Evolutionary conservation across 2,888 invertebrate genomes (phyloP).

Genomic region (Stratiomys singularior): DNA sequence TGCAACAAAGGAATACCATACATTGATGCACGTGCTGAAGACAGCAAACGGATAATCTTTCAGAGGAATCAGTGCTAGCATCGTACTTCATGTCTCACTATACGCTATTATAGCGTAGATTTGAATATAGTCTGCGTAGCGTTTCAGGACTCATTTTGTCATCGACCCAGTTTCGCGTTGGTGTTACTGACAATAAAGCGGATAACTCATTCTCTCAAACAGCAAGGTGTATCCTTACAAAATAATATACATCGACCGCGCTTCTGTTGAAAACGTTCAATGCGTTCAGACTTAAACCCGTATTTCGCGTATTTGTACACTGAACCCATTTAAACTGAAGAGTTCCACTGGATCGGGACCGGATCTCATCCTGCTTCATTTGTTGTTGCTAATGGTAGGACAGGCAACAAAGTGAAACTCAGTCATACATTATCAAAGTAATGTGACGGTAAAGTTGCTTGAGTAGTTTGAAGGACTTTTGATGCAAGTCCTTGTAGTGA

Average conservation of each 20-base stretch:
- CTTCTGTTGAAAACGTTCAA: neutral
- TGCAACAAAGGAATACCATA: conserved; percentile 1
- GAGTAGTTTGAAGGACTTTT: neutral
- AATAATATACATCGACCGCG: neutral
- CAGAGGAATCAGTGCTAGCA: neutral
- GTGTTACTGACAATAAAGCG: neutral
- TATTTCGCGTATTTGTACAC: neutral
- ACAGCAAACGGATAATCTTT: conserved; percentile 16
- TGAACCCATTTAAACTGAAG: neutral
- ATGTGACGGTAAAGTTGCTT: too few relatives aligned
- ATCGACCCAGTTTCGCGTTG: conserved; percentile 19
- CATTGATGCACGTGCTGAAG: conserved; percentile 15
- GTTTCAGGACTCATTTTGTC: conserved; percentile 16
- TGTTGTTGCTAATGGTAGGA: conserved; percentile 8
- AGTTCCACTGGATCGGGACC: neutral
- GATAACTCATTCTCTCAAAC: neutral
- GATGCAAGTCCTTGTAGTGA: conserved; percentile 23
- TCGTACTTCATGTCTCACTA: neutral
- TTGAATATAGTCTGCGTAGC: neutral
- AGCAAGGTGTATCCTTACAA: neutral
- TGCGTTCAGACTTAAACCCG: neutral
- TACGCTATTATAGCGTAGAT: neutral
- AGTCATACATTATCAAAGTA: neutral
- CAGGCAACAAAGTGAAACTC: neutral
- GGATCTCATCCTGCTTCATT: neutral